These are phyloP conservation scores for Cliona cf. orientalis DNA, from an alignment of 37 sponge, comb jelly and placozoan genomes.

Conservation along the genomic window DNA sequence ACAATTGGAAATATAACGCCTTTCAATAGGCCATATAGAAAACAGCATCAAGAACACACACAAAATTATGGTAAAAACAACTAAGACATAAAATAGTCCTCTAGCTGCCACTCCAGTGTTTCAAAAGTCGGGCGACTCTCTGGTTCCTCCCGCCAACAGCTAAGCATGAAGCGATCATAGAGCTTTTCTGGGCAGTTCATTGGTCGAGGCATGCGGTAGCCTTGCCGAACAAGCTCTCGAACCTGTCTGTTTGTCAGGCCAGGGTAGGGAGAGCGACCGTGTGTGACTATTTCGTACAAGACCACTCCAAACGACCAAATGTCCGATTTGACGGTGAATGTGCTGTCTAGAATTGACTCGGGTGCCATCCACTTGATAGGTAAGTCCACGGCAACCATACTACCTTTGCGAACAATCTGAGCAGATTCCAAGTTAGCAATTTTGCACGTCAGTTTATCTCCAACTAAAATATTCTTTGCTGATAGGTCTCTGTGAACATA, in stretches of 20 bases:
- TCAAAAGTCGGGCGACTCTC: conserved; percentile 70
- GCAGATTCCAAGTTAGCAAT: conserved; percentile 18
- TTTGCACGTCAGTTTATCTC: neutral
- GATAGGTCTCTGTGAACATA: conserved; percentile 17
- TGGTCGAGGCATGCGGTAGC: conserved; percentile 59
- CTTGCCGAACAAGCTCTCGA: conserved; percentile 42
- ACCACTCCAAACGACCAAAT: conserved; percentile 29
- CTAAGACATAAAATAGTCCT: too few species aligned
- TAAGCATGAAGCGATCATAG: conserved; percentile 60
- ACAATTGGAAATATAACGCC: too few species aligned
- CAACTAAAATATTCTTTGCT: too few species aligned
- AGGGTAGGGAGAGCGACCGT: conserved; percentile 57
- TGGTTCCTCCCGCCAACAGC: conserved; percentile 52
- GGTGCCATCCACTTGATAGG: conserved; percentile 13
- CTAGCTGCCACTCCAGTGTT: conserved; percentile 64
- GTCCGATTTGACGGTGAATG: neutral
- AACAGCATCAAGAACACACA: too few species aligned
- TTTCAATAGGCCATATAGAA: too few species aligned
- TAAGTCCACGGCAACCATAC: too few species aligned
- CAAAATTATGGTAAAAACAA: too few species aligned
- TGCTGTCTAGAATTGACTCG: neutral
- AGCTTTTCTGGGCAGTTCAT: conserved; percentile 36
- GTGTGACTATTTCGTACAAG: conserved; percentile 54
- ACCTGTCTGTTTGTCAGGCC: conserved; percentile 47
- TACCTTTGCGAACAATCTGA: too few species aligned